Percentiles rank a stretch among this genome's conserved stretches.
Evolutionary conservation across 2,888 invertebrate species (phyloP).

Genomic region (Erannis defoliaria): DNA sequence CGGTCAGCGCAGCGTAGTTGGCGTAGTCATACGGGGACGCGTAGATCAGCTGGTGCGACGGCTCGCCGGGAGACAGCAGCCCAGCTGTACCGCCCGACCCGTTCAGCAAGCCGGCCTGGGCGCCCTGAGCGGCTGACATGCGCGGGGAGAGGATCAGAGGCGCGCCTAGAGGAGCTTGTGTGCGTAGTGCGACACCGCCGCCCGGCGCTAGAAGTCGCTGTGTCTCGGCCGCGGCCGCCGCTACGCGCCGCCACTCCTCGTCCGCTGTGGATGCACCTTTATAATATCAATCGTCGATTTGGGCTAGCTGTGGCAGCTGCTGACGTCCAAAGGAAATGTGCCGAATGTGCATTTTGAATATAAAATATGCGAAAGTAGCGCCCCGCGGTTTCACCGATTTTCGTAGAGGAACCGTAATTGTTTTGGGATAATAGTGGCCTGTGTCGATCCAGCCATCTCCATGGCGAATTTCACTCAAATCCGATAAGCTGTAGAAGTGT

Average conservation of each 20-base stretch:
- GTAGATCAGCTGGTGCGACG: conserved; percentile 95
- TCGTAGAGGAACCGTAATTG: no score
- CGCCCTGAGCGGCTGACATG: conserved; percentile 90
- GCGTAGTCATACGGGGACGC: conserved; percentile 94
- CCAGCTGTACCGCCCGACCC: conserved; percentile 66
- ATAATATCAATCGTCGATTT: conserved; percentile 77
- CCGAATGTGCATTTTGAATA: not conserved
- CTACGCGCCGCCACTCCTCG: conserved; percentile 94
- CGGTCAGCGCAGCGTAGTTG: conserved; percentile 95
- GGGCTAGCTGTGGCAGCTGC: not conserved
- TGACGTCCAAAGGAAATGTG: not conserved
- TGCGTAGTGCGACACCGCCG: conserved; percentile 85
- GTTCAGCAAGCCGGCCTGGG: conserved; percentile 89
- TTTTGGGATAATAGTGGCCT: no score
- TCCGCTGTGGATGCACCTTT: conserved; percentile 88
- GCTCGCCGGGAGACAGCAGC: conserved; percentile 86
- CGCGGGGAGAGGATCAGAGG: conserved; percentile 97
- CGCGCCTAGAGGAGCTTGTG: conserved; percentile 94
- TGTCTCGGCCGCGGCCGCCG: conserved; percentile 92
- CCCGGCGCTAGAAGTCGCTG: conserved; percentile 90
- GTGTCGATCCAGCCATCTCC: no score
- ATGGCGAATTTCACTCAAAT: no score
- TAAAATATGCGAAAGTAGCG: no score
- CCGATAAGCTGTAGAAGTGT: no score
- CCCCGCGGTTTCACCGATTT: no score